Evolutionary conservation across 2,797 vertebrate species (phyloP), one percentile per base, ranked within the genome.

Genomic region (Melanotaenia parkinsoni): DNA sequence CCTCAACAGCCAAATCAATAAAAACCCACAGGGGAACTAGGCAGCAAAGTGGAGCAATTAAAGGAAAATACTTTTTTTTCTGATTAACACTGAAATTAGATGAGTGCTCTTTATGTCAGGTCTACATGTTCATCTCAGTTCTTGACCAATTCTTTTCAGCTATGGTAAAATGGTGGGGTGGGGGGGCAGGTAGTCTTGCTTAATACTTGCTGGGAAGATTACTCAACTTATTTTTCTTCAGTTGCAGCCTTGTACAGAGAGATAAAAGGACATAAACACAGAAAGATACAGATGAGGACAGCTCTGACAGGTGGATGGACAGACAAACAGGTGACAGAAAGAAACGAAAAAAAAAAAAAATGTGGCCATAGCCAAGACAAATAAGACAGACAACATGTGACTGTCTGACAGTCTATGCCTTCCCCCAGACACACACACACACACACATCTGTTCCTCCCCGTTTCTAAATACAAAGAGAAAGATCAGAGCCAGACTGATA

Each of bases 1-100:
- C 84, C 88, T 90, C 72, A 88, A 79, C 75, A 77, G 84, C 74
- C 84, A 77, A 88, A 92, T 91, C 91, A 84, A 92, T 90, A 88
- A 84, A 75, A 79, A 66, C 63, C 71, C 84, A 82, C 84, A 63
- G 72, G 88, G 83, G 86, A 86, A 64, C 22, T 38, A 57, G 45
- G 57, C 75, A 77, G 72, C 53, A 88, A 90, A 86, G 72, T 80
- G 83, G 64, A 67, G 79, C 74, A 79, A 87, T 87, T 84, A 82
- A 87, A 88, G 67, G 66, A 79, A 87, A 76, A 86, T 63, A 76
- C 67, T 60, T 79, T 83, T 22, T 72, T 77, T 76, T 80, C 60
- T 73, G 38, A 77, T 71, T 71, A 85, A 80, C 66, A 58, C 40
- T 47, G 32, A 57, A 74, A 80, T 56, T 16, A 76, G 38, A 79